Conservation (phyloP, 2,888 invertebrate genomes). For the Nasonia oneida region DNA sequence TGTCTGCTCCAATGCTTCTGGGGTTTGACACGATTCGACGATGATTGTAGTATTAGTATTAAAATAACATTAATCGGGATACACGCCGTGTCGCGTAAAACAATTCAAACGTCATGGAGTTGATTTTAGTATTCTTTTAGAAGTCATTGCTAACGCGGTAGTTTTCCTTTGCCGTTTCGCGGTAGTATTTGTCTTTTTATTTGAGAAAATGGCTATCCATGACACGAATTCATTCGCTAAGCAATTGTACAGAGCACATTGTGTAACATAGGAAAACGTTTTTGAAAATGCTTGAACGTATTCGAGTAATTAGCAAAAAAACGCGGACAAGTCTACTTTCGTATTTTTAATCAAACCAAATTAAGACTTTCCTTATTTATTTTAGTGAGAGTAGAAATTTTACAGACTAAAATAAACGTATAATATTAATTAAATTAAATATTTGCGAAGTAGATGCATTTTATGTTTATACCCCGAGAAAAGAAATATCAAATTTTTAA, state of each 20-base stretch:
- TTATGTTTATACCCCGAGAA: too few species aligned
- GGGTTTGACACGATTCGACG: neutral
- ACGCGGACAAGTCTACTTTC: too few species aligned
- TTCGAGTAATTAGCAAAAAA: too few species aligned
- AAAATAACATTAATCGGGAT: too few species aligned
- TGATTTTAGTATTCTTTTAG: neutral
- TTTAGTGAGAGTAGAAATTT: neutral
- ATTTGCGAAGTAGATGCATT: too few species aligned
- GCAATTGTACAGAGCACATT: neutral
- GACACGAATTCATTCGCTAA: slow-evolving; percentile 19
- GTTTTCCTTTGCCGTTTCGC: neutral
- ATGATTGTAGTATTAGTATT: neutral
- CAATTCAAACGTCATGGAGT: neutral
- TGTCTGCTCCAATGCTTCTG: neutral
- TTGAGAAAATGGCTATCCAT: slow-evolving; percentile 15
- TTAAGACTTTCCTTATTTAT: neutral
- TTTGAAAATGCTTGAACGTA: neutral
- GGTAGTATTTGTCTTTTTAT: neutral
- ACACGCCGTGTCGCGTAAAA: neutral
- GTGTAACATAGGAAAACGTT: neutral
- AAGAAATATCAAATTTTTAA: too few species aligned
- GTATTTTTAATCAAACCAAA: too few species aligned
- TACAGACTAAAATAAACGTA: neutral
- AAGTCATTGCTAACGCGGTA: neutral
- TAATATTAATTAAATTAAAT: neutral